These are phyloP conservation scores for Tiphia femorata DNA, from an alignment of 2,888 invertebrate species.

Conservation along the genomic window DNA sequence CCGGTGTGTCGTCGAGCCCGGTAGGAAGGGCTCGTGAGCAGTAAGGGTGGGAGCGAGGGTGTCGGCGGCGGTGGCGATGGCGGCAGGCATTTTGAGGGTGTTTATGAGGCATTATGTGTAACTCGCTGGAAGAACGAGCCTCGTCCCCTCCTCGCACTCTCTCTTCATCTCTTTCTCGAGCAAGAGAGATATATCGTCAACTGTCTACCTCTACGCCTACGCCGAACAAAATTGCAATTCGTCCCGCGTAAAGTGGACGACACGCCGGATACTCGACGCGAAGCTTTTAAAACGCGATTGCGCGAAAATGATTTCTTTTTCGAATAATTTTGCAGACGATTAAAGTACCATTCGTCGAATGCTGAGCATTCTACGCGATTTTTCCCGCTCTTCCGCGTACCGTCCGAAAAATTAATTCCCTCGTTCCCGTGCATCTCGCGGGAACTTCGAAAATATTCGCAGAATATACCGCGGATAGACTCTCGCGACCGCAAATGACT, in stretches of 20 bases:
- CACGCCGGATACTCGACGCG: not conserved
- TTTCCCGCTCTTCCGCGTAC: too few species aligned
- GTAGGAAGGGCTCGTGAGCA: slow-evolving; percentile 30
- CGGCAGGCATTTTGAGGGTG: slow-evolving; percentile 66
- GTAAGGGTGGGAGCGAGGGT: slow-evolving; percentile 34
- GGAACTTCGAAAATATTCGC: too few species aligned
- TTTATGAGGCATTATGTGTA: slow-evolving; percentile 69
- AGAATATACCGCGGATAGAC: too few species aligned
- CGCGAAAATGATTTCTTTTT: too few species aligned
- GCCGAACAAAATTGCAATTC: slow-evolving; percentile 54
- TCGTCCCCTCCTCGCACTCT: too few species aligned
- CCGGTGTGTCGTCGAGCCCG: slow-evolving; percentile 54
- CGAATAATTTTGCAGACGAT: too few species aligned
- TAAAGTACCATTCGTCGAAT: too few species aligned
- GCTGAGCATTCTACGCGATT: too few species aligned
- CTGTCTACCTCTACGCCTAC: slow-evolving; percentile 45
- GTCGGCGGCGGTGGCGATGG: slow-evolving; percentile 52
- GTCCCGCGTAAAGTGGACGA: slow-evolving; percentile 14
- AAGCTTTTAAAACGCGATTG: slow-evolving; percentile 8
- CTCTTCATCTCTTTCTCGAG: too few species aligned
- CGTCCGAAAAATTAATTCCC: too few species aligned
- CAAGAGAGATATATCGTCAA: slow-evolving; percentile 40
- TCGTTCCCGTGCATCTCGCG: too few species aligned
- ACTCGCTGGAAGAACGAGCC: slow-evolving; percentile 67
- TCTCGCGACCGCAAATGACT: too few species aligned